Conservation (phyloP, 2,113 vertebrate genomes). For the Takifugu flavidus region DNA sequence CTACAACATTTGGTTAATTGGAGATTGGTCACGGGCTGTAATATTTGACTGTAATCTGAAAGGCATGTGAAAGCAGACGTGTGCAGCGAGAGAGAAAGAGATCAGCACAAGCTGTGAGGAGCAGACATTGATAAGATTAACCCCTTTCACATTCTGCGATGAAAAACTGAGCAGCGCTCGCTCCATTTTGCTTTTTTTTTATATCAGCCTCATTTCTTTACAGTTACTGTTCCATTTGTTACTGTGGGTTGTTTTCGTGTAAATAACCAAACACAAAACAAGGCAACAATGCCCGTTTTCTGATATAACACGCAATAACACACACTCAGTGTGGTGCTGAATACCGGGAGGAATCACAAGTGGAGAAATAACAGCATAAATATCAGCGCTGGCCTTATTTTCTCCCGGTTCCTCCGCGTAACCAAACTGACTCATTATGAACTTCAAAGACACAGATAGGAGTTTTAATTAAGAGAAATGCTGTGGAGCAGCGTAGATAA, state of each 20-base stretch:
- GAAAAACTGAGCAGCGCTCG: conserved; percentile 56
- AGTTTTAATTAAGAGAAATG: conserved; percentile 83
- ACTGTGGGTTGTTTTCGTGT: conserved; percentile 53
- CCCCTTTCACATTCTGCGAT: conserved; percentile 65
- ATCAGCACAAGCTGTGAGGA: conserved; percentile 67
- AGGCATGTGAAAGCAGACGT: conserved; percentile 67
- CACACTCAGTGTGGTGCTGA: conserved; percentile 26
- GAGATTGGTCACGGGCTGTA: conserved; percentile 76
- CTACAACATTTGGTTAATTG: conserved; percentile 79
- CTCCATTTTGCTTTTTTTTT: not conserved
- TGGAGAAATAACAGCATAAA: conserved; percentile 54
- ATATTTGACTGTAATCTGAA: conserved; percentile 78
- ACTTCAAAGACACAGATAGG: conserved; percentile 83
- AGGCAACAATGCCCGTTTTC: conserved; percentile 28
- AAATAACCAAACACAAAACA: conserved; percentile 40
- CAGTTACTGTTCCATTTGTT: conserved; percentile 21
- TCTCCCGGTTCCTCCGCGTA: conserved; percentile 54
- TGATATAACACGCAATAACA: conserved; percentile 23
- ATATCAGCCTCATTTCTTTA: conserved; percentile 45
- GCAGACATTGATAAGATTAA: conserved; percentile 74
- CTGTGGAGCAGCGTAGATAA: conserved; percentile 70
- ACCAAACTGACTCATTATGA: conserved; percentile 79
- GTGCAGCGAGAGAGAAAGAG: conserved; percentile 47
- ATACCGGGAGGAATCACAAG: conserved; percentile 60
- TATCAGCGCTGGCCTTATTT: conserved; percentile 65